Percentiles rank a stretch among this genome's conserved stretches.
Conservation (phyloP, 1,140 invertebrate species). For the Myzus persicae region DNA sequence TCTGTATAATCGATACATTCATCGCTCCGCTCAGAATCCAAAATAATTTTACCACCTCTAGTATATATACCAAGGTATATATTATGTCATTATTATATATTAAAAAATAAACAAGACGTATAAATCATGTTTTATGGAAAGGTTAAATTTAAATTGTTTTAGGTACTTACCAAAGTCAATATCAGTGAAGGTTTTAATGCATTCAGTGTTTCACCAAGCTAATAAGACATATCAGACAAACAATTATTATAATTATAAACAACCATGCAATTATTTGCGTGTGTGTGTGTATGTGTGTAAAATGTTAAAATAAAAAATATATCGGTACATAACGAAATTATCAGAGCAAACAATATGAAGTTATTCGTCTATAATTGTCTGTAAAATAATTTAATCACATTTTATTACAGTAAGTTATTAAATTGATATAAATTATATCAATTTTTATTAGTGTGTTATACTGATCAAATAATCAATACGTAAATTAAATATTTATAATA, state of each 20-base stretch:
- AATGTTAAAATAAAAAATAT: not conserved
- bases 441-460: not conserved
- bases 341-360: not conserved
- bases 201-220: conserved; percentile 68
- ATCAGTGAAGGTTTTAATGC: conserved; percentile 67
- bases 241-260: not conserved
- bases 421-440: not conserved
- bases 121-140: not conserved
- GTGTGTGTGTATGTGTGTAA: not conserved
- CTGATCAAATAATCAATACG: not conserved
- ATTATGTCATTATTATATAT: too few relatives aligned
- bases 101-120: too few relatives aligned
- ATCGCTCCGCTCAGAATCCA: too few relatives aligned
- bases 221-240: conserved; percentile 61
- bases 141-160: conserved; percentile 32
- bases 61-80: not conserved
- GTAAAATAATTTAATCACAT: not conserved
- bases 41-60: too few relatives aligned
- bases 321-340: not conserved
- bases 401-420: not conserved
- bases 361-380: not conserved
- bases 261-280: not conserved
- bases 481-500: not conserved
- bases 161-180: conserved; percentile 72
- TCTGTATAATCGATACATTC: too few relatives aligned